Evolutionary conservation across 2,797 vertebrate species (phyloP).

Genomic region (Diglossa cyanea): DNA sequence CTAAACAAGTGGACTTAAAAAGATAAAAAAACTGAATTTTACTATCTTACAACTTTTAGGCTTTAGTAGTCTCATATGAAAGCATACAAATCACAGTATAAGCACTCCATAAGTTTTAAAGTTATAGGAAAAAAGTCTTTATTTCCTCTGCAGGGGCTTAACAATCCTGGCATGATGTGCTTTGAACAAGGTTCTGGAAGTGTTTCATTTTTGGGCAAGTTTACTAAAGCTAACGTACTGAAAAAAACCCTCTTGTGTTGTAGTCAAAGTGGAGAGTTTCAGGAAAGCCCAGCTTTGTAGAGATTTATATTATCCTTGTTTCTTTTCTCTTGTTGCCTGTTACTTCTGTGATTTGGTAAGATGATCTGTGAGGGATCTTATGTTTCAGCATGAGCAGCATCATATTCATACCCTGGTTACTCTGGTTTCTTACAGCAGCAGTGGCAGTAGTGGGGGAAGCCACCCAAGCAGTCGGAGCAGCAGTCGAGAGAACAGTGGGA

Average conservation of each 20-base stretch:
- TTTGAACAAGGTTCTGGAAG: neutral
- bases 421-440: constrained; percentile 84
- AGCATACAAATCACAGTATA: neutral
- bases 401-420: constrained; percentile 24
- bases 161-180: neutral
- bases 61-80: neutral
- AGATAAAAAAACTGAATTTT: neutral
- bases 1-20: neutral
- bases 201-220: neutral
- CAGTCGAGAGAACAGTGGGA: constrained; percentile 99
- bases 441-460: constrained; percentile 95
- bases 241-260: neutral
- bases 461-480: constrained; percentile 97
- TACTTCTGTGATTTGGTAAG: neutral
- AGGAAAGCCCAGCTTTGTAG: neutral
- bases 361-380: neutral
- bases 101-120: neutral
- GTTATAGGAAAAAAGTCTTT: neutral
- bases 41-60: neutral
- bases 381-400: neutral
- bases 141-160: neutral
- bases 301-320: neutral
- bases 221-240: neutral
- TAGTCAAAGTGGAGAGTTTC: neutral
- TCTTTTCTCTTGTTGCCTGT: neutral